Base-by-base conservation (phyloP, 2,113 vertebrate species). In the Channa maculata region DNA sequence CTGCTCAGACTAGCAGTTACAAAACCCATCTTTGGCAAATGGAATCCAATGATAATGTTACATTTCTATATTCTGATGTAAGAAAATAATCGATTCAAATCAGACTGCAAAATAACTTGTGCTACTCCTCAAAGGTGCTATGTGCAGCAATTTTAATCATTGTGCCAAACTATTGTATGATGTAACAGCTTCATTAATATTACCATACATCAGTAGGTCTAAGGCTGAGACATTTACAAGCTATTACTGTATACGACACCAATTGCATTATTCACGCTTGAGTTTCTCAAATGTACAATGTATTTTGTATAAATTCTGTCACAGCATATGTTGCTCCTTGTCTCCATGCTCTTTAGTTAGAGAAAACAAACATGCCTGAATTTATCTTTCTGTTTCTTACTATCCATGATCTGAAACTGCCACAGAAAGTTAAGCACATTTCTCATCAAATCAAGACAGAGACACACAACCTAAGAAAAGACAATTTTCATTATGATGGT, bases 11-110 rank as follows among this genome's bases (percentile, higher is more conserved):
- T 55, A 71, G 46, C 55, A 36, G 65, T 7, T 57, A 50, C 66
- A 77, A 84, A 77, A 77, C 54, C 36, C 2, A 12, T 88, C 88
- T 93, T 92, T 91, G 89, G 92, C 87, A 86, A 86, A 83, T 74
- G 44, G 44, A 46, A 58, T 51, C 61, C 57, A 64, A 46, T 79
- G 84, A 91, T 75, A 73, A 82, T 89, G 71, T 66, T 24, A 79
- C 54, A 74, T 79, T 75, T 52, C 75, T 69, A 85, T 75, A 88
- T 82, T 86, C 77, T 39, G 62, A 71, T 80, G 58, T 61, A 44
- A 67, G 73, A 53, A 49, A 5, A 75, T 41, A 69, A 43, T 66
- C 71, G 52, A 52, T 69, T 69, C n/a, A 77, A 52, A 76, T 37
- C 79, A 67, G 65, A 53, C 46, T 69, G 62, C 71, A 89, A 88